Conservation (phyloP, 2,113 vertebrate species). For the Suncus etruscus region DNA sequence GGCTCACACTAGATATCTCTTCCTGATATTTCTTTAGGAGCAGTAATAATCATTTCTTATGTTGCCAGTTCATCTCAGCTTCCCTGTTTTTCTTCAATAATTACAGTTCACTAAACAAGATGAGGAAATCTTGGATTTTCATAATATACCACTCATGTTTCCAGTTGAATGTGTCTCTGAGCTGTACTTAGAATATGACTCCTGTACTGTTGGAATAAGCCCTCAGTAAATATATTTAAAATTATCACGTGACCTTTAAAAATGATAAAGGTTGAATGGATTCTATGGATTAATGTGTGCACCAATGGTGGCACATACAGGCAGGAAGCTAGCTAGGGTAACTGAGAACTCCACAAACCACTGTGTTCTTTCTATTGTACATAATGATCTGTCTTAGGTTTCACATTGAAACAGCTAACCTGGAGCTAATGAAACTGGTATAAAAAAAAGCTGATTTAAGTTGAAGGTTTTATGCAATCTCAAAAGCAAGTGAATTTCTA, state of each 20-base stretch:
- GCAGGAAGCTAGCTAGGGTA: not conserved
- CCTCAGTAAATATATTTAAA: not conserved
- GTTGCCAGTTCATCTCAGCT: not conserved
- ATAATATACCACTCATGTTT: not conserved
- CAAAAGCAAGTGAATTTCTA: slow-evolving; percentile 25
- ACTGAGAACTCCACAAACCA: not conserved
- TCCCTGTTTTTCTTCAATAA: not conserved
- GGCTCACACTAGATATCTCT: not conserved
- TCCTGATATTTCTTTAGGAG: not conserved
- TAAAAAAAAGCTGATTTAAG: not conserved
- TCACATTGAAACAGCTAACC: slow-evolving; percentile 3
- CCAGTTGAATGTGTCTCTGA: not conserved
- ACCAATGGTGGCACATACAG: not conserved
- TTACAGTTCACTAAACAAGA: not conserved
- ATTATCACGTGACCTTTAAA: not conserved
- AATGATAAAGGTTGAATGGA: not conserved
- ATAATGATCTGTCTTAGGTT: not conserved
- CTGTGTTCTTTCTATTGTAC: not conserved
- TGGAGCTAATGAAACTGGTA: slow-evolving; percentile 4
- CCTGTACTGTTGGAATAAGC: not conserved
- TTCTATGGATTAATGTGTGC: not conserved
- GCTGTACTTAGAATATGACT: not conserved
- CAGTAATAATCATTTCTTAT: not conserved
- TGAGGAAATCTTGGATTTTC: not conserved
- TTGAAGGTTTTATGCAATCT: slow-evolving; percentile 12